Evolutionary conservation across 2,113 vertebrate species (phyloP).

Genomic region (Beaufortia kweichowensis): DNA sequence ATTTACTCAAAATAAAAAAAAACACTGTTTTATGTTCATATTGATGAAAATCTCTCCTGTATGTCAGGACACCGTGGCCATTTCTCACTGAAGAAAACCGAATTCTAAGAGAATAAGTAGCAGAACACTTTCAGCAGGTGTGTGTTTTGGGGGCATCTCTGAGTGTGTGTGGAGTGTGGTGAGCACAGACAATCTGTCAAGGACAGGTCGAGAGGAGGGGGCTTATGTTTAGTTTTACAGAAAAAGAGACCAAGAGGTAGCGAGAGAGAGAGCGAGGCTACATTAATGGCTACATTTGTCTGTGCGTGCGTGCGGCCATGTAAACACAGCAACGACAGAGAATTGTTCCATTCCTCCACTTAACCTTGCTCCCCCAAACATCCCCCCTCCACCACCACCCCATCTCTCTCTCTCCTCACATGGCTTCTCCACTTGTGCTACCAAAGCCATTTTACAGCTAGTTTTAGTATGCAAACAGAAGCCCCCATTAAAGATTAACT

Average conservation of each 20-base stretch:
- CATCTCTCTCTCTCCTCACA: slow-evolving; percentile 46
- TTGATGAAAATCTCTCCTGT: background rate
- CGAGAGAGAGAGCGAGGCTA: slow-evolving; percentile 51
- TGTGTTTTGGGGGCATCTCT: slow-evolving; percentile 12
- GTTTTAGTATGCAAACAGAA: slow-evolving; percentile 63
- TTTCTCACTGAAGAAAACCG: background rate
- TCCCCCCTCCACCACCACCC: background rate
- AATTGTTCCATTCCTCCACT: slow-evolving; percentile 56
- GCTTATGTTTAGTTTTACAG: slow-evolving; percentile 4
- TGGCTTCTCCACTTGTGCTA: slow-evolving; percentile 63
- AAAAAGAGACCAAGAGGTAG: slow-evolving; percentile 31
- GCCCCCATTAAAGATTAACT: slow-evolving; percentile 75
- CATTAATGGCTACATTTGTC: slow-evolving; percentile 73
- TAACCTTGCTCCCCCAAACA: slow-evolving; percentile 31
- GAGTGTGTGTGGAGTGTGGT: slow-evolving; percentile 37
- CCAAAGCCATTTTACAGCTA: slow-evolving; percentile 74
- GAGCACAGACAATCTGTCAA: slow-evolving; percentile 35
- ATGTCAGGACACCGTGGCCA: background rate
- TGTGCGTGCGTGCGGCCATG: slow-evolving; percentile 56
- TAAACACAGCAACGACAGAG: slow-evolving; percentile 66
- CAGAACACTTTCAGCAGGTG: slow-evolving; percentile 18
- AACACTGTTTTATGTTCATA: background rate
- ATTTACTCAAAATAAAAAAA: too few species aligned
- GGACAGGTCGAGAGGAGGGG: background rate
- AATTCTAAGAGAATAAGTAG: background rate